phyloP scores from a whole-genome alignment of 2,113 vertebrate genomes.

The Coturnix japonica region DNA sequence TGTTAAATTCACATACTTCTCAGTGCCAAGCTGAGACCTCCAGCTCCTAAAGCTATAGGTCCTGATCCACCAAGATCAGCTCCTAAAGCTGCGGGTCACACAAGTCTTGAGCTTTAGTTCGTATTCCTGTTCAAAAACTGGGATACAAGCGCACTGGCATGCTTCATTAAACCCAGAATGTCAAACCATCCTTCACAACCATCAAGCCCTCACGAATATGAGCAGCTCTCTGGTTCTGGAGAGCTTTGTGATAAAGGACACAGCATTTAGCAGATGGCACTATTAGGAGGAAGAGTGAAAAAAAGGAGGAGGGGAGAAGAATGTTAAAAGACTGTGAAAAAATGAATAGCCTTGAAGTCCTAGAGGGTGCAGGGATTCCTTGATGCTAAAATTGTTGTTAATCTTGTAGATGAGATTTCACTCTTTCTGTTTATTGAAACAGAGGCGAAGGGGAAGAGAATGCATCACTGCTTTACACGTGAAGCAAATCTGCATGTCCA shows the following conservation, averaged over 20 bases:
- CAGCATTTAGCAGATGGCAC: not conserved
- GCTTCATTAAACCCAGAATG: not conserved
- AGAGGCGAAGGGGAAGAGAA: fast-evolving
- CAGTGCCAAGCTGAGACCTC: not conserved
- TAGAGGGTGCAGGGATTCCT: not conserved
- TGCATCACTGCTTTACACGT: not conserved
- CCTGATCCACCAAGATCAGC: no score
- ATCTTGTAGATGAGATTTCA: not conserved
- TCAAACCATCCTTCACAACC: not conserved
- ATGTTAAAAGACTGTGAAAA: not conserved
- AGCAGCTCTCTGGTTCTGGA: not conserved
- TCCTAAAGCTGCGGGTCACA: fast-evolving
- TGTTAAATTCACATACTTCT: not conserved
- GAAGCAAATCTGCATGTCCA: not conserved
- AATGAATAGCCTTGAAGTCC: not conserved
- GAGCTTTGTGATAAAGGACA: not conserved
- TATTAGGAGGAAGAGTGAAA: not conserved
- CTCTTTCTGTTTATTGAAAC: not conserved
- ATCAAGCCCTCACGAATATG: not conserved
- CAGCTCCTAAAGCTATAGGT: not conserved
- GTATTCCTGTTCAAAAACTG: not conserved
- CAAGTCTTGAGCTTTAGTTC: not conserved
- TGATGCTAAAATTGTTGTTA: not conserved
- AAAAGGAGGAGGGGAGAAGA: not conserved
- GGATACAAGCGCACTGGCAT: not conserved